Evolutionary conservation across 2,888 invertebrate genomes (phyloP), one percentile per base, ranked within the genome.

Genomic region (Tetragonula carbonaria): DNA sequence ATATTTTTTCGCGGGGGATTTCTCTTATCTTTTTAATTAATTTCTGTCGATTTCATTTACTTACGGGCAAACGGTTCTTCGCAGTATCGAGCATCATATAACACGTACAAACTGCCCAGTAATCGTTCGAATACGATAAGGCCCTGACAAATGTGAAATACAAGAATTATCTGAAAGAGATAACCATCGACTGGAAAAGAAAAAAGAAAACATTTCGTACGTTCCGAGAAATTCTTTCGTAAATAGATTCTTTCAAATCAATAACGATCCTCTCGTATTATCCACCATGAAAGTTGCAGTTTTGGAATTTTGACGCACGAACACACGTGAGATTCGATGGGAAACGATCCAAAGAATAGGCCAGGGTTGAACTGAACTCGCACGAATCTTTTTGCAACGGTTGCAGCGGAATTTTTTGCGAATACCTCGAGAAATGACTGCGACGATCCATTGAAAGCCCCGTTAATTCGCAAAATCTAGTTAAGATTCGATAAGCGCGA

Each of bases 401-500:
- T 59, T 59, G 14, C 57, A 14, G 57, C 14, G 2, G 21, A 57
- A 57, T 57, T n/a, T 57, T n/a, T 33, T 18, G 33, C 4, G 4
- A 33, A 65, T 13, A 21, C 21, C n/a, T 57, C 55, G 6, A 18
- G 18, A 13, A 23, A 38, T 16, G 21, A 11, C 8, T 23, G 5
- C 21, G 23, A 28, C 13, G 18, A 21, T 5, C 16, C 28, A 18
- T 23, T 71, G 74, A 71, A 2, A 14, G 21, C 45, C 18, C 21
- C 45, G 45, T 45, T 33, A 23, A 74, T 16, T 63, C 80, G 73
- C 28, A 45, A 55, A 38, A 74, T 65, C 65, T 53, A 38, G 66
- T 84, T 84, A 74, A 84, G 55, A 78, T 63, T 45, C 63, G 65
- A 75, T 62, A 76, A 78, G 73, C 16, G 63, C n/a, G 78, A 74